These are phyloP conservation scores for Phoxinus dragarum DNA, from an alignment of 2,797 vertebrate species.

Conservation along the genomic window DNA sequence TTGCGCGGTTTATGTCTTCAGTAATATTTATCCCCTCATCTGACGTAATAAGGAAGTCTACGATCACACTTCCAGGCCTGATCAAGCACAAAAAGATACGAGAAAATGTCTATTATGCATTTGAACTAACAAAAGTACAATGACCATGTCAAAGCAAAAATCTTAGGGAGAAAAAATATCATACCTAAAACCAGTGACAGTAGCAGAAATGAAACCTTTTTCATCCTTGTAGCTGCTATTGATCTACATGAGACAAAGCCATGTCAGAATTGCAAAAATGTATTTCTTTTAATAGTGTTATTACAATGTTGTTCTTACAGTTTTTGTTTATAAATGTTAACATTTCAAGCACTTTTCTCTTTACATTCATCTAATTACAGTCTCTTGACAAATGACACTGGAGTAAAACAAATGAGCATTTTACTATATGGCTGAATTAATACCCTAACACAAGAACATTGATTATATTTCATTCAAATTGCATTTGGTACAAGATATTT, in stretches of 20 bases:
- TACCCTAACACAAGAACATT: neutral
- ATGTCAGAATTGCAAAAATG: neutral
- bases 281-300: neutral
- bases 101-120: neutral
- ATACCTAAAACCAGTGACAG: constrained; percentile 15
- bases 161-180: neutral
- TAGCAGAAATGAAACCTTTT: neutral
- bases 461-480: neutral
- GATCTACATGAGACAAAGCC: neutral
- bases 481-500: neutral
- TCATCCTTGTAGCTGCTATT: neutral
- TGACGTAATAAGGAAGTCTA: constrained; percentile 69
- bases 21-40: constrained; percentile 47
- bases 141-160: neutral
- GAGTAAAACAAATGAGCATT: neutral
- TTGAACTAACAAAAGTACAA: neutral
- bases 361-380: neutral
- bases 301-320: neutral
- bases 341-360: neutral
- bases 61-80: constrained; percentile 82
- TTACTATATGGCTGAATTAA: neutral
- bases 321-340: neutral
- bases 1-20: constrained; percentile 55
- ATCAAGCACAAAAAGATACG: constrained; percentile 29
- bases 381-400: neutral